Evolutionary conservation across 2,797 vertebrate genomes (phyloP), one percentile per base, ranked within the genome.

Genomic region (Rallus crepitans): DNA sequence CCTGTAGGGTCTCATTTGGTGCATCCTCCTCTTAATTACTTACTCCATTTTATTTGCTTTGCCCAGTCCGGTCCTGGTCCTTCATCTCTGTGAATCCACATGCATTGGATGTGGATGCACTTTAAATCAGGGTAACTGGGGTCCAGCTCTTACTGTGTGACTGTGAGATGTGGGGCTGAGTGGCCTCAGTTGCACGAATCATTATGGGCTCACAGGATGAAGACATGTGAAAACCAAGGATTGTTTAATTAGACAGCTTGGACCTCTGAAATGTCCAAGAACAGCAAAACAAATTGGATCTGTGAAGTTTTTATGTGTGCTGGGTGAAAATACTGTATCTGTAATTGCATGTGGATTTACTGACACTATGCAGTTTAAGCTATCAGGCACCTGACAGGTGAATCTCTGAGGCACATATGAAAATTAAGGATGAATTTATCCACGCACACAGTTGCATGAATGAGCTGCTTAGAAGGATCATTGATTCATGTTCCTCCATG

Each of bases 1-100:
- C 65, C 89, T 87, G n/a, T 82, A 85, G 75, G 64, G 50, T 77
- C 61, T 90, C 35, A 53, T 80, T 77, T 82, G 75, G 60, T 87
- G 25, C 23, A 53, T 72, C 19, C 25, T 89, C 75, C 56, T 91
- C 45, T 66, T 87, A 70, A 76, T 97, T 84, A 31, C 0, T 13
- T 82, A 6, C 42, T 93, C 39, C 20, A 23, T 63, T 83, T 75
- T 86, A 86, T 88, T 91, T 95, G 45, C 71, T 71, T 94, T 92
- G 28, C 37, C 75, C 50, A 7, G 11, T 80, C 37, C 4, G 4
- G 37, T 76, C 28, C 39, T 40, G 45, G 48, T 89, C 72, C 33
- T 82, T 84, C 82, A 45, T 47, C 47, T 47, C 47, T 35, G 40
- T 66, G 57, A 65, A 48, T 48, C 35, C 24, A 10, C 11, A 8